Evolutionary conservation across 2,888 invertebrate genomes (phyloP).

Genomic region (Sesamia inferens): DNA sequence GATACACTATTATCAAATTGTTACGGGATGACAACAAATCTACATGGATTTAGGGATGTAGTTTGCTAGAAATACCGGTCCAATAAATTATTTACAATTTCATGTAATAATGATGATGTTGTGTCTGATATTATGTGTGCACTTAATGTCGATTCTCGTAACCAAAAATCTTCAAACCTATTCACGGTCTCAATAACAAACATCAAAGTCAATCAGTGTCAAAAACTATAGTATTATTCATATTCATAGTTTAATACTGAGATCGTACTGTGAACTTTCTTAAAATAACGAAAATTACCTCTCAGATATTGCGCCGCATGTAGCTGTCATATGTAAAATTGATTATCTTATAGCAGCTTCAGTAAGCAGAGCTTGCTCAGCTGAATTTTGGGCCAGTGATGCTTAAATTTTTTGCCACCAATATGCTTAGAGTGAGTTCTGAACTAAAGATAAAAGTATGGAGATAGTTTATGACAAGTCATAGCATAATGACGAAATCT

Average conservation of each 20-base stretch:
- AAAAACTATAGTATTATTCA: too few species aligned
- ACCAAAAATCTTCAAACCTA: too few species aligned
- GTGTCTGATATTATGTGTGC: background rate
- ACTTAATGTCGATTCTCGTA: too few species aligned
- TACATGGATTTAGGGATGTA: conserved; percentile 4
- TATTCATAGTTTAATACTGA: too few species aligned
- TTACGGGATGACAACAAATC: background rate
- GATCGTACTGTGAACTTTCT: background rate
- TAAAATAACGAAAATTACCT: background rate
- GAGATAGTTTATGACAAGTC: background rate
- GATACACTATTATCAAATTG: conserved; percentile 34
- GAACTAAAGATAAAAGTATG: background rate
- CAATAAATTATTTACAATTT: background rate
- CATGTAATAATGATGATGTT: too few species aligned
- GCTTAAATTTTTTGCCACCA: too few species aligned
- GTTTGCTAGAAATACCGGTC: background rate
- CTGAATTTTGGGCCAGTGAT: background rate
- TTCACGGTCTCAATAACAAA: background rate
- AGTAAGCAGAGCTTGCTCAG: background rate
- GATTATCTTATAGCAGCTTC: background rate
- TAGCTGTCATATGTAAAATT: too few species aligned
- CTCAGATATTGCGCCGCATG: background rate
- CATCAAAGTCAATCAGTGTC: too few species aligned
- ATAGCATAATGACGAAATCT: background rate
- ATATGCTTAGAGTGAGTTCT: too few species aligned